Conservation (phyloP, 2,888 invertebrate genomes). For the Prostheceraeus crozeri region DNA sequence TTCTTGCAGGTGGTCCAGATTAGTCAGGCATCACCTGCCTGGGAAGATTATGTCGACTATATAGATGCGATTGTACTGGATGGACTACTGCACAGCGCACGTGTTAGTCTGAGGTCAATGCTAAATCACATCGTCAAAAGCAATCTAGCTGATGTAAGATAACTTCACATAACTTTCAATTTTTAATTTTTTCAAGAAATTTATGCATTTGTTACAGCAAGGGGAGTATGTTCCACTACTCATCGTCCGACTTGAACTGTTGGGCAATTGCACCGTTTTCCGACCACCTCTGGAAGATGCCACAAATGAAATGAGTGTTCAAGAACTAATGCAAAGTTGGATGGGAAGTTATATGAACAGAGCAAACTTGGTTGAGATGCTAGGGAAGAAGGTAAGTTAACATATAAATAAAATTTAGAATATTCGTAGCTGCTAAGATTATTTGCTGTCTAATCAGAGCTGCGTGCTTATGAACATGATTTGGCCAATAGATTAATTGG, state of each 20-base stretch:
- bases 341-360: constrained; percentile 50
- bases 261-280: constrained; percentile 52
- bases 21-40: constrained; percentile 54
- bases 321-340: constrained; percentile 52
- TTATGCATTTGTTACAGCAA: constrained; percentile 42
- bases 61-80: constrained; percentile 55
- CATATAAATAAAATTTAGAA: no score
- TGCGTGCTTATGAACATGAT: no score
- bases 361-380: constrained; percentile 50
- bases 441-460: no score
- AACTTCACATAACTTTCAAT: neutral
- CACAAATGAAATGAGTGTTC: constrained; percentile 51
- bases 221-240: constrained; percentile 47
- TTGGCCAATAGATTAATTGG: no score
- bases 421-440: no score
- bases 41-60: constrained; percentile 56
- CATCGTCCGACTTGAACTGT: constrained; percentile 53
- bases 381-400: constrained; percentile 50
- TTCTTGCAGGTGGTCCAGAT: constrained; percentile 23
- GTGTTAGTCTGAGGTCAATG: constrained; percentile 52
- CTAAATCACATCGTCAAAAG: constrained; percentile 48
- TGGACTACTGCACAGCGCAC: constrained; percentile 52
- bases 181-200: constrained; percentile 6
- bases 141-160: constrained; percentile 40
- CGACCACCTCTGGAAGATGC: constrained; percentile 53